Evolutionary conservation across 2,113 vertebrate genomes (phyloP).

Genomic region (Thermophis baileyi): DNA sequence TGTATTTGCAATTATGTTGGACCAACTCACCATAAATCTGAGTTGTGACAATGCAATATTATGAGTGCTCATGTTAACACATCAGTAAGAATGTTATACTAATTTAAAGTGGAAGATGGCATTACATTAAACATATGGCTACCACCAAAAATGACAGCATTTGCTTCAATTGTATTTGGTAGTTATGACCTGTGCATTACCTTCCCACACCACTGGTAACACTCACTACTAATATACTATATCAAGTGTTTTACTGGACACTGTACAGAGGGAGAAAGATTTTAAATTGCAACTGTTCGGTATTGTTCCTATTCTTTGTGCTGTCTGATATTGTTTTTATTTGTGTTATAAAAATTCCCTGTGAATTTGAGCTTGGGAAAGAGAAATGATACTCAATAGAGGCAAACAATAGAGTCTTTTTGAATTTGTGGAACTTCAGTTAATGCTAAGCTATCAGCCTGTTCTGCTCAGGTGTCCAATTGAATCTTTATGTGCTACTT

Average conservation of each 20-base stretch:
- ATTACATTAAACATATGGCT: background rate
- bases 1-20: slow-evolving; percentile 15
- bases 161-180: background rate
- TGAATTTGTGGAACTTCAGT: background rate
- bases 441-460: background rate
- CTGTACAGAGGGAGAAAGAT: background rate
- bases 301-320: background rate
- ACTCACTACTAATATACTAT: background rate
- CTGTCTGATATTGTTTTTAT: background rate
- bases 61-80: background rate
- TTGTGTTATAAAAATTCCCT: background rate
- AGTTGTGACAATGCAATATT: background rate
- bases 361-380: background rate
- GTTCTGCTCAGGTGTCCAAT: background rate
- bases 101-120: background rate
- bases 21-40: background rate
- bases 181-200: background rate
- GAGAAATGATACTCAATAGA: background rate
- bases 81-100: background rate
- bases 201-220: background rate
- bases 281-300: background rate
- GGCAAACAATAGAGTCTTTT: background rate
- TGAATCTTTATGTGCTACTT: background rate
- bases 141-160: background rate
- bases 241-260: background rate